Base-by-base conservation (phyloP, 1,140 invertebrate species). In the Conus ventricosus region DNA sequence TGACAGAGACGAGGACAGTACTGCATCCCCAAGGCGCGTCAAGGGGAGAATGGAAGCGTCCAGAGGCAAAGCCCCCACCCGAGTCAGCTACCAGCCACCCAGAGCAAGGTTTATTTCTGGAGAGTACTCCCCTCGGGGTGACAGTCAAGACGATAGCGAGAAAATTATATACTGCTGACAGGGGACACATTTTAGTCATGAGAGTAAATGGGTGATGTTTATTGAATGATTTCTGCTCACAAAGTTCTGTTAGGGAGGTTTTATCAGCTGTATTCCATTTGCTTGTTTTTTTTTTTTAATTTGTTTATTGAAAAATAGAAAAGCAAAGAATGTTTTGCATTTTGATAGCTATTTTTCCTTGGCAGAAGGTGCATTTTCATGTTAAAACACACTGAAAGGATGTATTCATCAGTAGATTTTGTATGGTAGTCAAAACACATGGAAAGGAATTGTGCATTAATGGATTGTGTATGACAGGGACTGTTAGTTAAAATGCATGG, bases 121-220 rank as follows among this genome's bases (percentile, higher is more conserved):
- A 57, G 85, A 87, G 84, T 85, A 85, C 60, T 54, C 84, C 39
- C 63, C 84, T 6, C 13, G 63, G 4, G 84, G 27, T 25, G 67
- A 76, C 11, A 20, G 75, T 54, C 15, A 27, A 87, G 85, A 87
- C 20, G 85, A 87, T 11, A 55, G 71, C 5, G 85, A 87, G 27
- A 87, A 57, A 60, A 87, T 87, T 20, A 87, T 87, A 55, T 87
- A 78, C 85, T 87, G 85, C 71, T 87, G 75, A 87, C 39, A 51
- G 8, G 25, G 7, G 76, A 39, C 8, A 17, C 0, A 5, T 71
- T 20, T 71, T 71, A 23, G 17, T 71, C 17, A 39, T 39, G 39
- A 39, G 39, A n/a, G 15, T 71, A 71, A 71, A 11, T 71, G 67
- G 11, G 67, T 10, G 7, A 71, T 71, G 67, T 71, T 23, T 71